phyloP scores from a whole-genome alignment of 2,113 vertebrate species.

The Oreotrochilus melanogaster region DNA sequence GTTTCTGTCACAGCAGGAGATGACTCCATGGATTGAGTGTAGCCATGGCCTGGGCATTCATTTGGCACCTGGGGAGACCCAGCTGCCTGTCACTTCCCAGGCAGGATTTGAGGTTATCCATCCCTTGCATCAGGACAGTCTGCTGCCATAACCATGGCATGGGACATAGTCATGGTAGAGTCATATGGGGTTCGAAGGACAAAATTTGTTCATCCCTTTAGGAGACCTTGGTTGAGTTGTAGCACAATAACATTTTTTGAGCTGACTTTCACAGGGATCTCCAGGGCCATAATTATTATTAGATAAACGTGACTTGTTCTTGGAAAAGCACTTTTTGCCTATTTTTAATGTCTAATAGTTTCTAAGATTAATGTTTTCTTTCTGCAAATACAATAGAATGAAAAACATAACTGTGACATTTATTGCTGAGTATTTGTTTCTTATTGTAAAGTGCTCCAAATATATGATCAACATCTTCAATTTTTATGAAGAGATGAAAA shows the following conservation, averaged over 20 bases:
- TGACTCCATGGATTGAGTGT: accelerated
- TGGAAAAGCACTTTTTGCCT: background rate
- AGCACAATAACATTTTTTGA: background rate
- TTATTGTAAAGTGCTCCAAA: background rate
- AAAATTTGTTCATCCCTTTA: background rate
- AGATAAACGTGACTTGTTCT: background rate
- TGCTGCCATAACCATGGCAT: background rate
- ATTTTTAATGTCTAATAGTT: background rate
- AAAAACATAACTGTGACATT: background rate
- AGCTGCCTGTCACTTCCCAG: background rate
- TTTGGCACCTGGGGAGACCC: background rate
- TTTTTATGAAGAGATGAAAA: background rate
- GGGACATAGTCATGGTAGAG: background rate
- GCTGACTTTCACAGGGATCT: background rate
- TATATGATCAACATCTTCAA: background rate
- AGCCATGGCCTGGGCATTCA: background rate
- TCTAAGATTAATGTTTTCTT: background rate
- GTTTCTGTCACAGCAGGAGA: background rate
- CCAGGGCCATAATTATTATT: background rate
- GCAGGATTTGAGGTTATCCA: background rate
- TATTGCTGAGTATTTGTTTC: constrained; percentile 12
- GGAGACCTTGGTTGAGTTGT: background rate
- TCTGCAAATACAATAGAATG: background rate
- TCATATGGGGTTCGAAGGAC: background rate
- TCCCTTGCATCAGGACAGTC: background rate